Evolutionary conservation across 2,888 invertebrate species (phyloP), one percentile per base, ranked within the genome.

Genomic region (Adelphocoris suturalis): DNA sequence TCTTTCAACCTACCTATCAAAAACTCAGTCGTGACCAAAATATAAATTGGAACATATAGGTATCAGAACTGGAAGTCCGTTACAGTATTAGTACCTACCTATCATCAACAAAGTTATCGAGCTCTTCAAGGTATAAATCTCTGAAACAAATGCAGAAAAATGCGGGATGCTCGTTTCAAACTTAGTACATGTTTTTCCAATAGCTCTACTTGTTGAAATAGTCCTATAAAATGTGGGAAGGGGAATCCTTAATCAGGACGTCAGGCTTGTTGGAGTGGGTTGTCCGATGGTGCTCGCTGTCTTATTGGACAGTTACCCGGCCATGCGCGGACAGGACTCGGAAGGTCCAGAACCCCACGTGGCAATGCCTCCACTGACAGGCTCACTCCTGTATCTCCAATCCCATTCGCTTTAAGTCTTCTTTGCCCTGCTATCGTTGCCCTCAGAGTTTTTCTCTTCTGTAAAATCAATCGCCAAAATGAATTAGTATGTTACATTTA

Each of bases 391-490:
- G 91, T 91, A 93, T 97, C 97, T 92, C 96, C 96, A 78, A 97
- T 95, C 9, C 97, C 97, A 92, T 97, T 97, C 19, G 96, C 96
- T 93, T 97, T 96, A 86, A 96, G 95, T 55, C 96, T 95, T 55
- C 97, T 95, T 93, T 97, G 97, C 91, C 96, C 95, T 92, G 97
- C 95, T 92, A 97, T 94, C 0, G 97, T 96, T 82, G 97, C 97
- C 87, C 98, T 95, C 92, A 98, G 94, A 0, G 96, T 96, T 94
- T 98, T 98, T 88, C 98, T 96, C 94, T 98, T 98, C 98, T 98
- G 94, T 90, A 95, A 95, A 80, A 68, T 52, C 37, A 57, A 52
- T 27, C 92, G 37, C 3, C 37, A 37, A 37, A 7, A 7, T 37
- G 2, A 37, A 37, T 37, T n/a, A n/a, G n/a, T n/a, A n/a, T n/a